phyloP scores from a whole-genome alignment of 2,888 invertebrate genomes.

The Sinopyrophorus schimmeli region DNA sequence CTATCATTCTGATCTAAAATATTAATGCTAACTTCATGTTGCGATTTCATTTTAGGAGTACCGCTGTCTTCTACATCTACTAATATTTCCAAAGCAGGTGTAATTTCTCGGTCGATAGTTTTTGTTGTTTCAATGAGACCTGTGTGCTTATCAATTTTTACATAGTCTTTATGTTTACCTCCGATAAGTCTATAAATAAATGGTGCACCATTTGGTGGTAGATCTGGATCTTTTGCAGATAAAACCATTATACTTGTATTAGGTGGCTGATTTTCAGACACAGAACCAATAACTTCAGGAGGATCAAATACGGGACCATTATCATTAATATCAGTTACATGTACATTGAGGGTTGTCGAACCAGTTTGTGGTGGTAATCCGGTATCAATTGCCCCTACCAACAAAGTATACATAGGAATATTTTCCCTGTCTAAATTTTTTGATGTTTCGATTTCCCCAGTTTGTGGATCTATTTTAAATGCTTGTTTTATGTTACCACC shows the following conservation, averaged over 20 bases:
- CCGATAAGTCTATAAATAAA: slow-evolving; percentile 81
- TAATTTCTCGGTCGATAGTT: slow-evolving; percentile 80
- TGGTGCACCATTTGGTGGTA: slow-evolving; percentile 89
- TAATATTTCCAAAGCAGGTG: slow-evolving; percentile 72
- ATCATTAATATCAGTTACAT: slow-evolving; percentile 87
- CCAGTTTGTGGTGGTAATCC: slow-evolving; percentile 90
- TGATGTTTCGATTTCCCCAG: slow-evolving; percentile 80
- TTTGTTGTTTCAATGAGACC: slow-evolving; percentile 79
- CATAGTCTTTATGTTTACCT: slow-evolving; percentile 74
- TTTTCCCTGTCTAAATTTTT: slow-evolving; percentile 80
- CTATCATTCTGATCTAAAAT: slow-evolving; percentile 90
- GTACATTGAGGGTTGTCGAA: slow-evolving; percentile 80
- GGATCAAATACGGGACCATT: slow-evolving; percentile 85
- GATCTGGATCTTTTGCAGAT: slow-evolving; percentile 85
- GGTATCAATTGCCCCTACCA: slow-evolving; percentile 86
- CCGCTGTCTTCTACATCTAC: slow-evolving; percentile 91
- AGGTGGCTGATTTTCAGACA: slow-evolving; percentile 85
- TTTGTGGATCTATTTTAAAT: slow-evolving; percentile 86
- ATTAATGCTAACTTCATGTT: slow-evolving; percentile 73
- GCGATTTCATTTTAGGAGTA: slow-evolving; percentile 78
- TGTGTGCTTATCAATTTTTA: slow-evolving; percentile 77
- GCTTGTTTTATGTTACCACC: slow-evolving; percentile 80
- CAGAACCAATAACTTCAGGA: slow-evolving; percentile 71
- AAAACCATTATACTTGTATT: slow-evolving; percentile 82
- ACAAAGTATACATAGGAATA: slow-evolving; percentile 71